Base-by-base conservation (phyloP, 2,888 invertebrate genomes). In the Dichetophora obliterata region DNA sequence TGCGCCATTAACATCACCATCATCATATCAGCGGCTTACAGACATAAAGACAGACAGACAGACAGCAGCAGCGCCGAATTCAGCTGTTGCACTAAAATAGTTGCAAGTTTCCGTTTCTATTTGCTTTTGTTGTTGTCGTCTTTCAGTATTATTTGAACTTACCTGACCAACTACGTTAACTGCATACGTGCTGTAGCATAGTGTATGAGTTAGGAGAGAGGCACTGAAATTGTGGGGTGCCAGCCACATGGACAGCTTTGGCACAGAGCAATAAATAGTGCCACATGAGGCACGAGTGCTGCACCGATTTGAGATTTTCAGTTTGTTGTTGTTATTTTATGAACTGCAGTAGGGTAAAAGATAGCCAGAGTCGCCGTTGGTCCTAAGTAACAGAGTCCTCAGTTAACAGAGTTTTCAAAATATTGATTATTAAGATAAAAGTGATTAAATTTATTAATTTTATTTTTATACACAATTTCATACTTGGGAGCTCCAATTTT, bases 211-310 rank as follows among this genome's bases (percentile, higher is more conserved):
- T 11, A 59, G 57, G 63, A 11, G 43, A 27, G 63, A 31, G 63
- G 63, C 8, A 34, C 9, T 4, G 50, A 43, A n/a, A 24, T n/a
- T 24, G 43, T 24, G 57, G 27, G 57, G 66, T 54, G 54, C 16
- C 27, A 50, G 54, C 16, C 27, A 50, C 57, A 37, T n/a, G 63
- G 34, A 22, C 54, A 16, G 74, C 37, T 54, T 48, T 61, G 65
- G 22, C 66, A 66, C 27, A 34, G 52, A 74, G 69, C 75, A 76
- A 76, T 71, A 76, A 76, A 71, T 76, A 65, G 71, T 76, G 76
- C 76, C 76, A 76, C 71, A 71, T 71, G 76, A 76, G 59, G 76
- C 76, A 76, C 76, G 76, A 76, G 65, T 65, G 52, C 54, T 65
- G 66, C 66, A 71, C 71, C 65, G 71, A 65, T 71, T 68, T 57